Evolutionary conservation across 92 coral and sea anemone species (phyloP).

Genomic region (Parazoanthus darwini): DNA sequence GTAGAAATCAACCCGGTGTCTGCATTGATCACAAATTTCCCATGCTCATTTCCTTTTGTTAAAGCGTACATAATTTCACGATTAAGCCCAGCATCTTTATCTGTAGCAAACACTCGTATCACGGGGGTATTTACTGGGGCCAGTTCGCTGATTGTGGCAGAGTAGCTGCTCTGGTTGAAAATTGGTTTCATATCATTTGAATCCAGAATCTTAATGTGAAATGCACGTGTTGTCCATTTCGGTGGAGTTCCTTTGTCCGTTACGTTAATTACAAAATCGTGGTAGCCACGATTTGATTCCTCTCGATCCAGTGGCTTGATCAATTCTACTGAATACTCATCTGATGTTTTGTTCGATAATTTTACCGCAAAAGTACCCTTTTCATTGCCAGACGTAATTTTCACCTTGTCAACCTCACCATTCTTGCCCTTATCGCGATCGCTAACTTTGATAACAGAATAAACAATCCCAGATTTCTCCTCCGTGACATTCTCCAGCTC

Average conservation of each 20-base stretch:
- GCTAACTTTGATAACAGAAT: slow-evolving; percentile 64
- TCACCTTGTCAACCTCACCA: slow-evolving; percentile 84
- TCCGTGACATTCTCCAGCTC: slow-evolving; percentile 61
- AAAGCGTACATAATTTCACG: slow-evolving; percentile 64
- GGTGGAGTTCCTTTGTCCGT: slow-evolving; percentile 88
- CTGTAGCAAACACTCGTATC: slow-evolving; percentile 68
- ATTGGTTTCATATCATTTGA: slow-evolving; percentile 61
- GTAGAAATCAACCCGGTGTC: no score
- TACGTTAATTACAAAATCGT: slow-evolving; percentile 39
- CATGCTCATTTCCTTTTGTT: slow-evolving; percentile 60
- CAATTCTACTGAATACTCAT: slow-evolving; percentile 62
- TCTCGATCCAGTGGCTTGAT: slow-evolving; percentile 77
- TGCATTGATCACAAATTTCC: slow-evolving; percentile 66
- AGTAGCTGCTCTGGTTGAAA: slow-evolving; percentile 65
- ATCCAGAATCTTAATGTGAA: slow-evolving; percentile 64
- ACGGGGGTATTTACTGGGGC: slow-evolving; percentile 82
- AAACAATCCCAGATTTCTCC: slow-evolving; percentile 62
- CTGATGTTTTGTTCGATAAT: slow-evolving; percentile 51
- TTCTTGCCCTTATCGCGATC: slow-evolving; percentile 77
- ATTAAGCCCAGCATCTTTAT: slow-evolving; percentile 60
- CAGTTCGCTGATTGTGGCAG: slow-evolving; percentile 75
- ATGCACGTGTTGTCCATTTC: slow-evolving; percentile 59
- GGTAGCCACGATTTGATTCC: slow-evolving; percentile 52
- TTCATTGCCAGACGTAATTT: slow-evolving; percentile 76
- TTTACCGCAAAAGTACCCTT: slow-evolving; percentile 65